These are phyloP conservation scores for Ahaetulla prasina DNA, from an alignment of 2,113 vertebrate genomes.

Conservation along the genomic window DNA sequence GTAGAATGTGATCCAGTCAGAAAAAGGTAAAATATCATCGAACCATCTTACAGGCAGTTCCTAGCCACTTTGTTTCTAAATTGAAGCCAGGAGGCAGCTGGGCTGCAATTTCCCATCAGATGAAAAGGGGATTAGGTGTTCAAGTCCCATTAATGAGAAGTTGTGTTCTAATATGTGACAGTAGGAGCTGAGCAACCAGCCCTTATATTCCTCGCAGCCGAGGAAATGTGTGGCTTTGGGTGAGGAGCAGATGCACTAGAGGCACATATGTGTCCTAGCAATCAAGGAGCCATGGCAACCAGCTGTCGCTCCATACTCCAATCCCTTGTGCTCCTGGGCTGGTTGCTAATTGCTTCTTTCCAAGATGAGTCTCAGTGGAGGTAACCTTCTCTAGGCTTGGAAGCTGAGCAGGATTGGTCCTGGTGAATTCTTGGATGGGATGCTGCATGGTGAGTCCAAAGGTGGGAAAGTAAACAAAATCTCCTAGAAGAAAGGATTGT, in stretches of 20 bases:
- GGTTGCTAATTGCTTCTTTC: background rate
- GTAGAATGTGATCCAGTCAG: background rate
- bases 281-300: conserved; percentile 62
- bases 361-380: background rate
- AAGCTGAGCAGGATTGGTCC: background rate
- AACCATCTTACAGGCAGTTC: conserved; percentile 8
- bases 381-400: background rate
- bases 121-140: conserved; percentile 34
- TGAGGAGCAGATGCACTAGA: background rate
- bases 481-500: background rate
- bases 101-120: conserved; percentile 32
- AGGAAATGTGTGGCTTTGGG: conserved; percentile 10
- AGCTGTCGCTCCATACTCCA: fast-evolving
- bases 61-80: conserved; percentile 20
- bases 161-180: background rate
- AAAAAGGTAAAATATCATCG: background rate
- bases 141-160: conserved; percentile 16
- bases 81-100: conserved; percentile 32
- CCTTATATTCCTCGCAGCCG: background rate
- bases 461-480: background rate
- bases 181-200: background rate
- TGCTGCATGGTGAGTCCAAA: background rate
- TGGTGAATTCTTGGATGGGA: background rate
- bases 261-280: background rate
- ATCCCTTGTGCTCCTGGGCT: background rate